phyloP scores from a whole-genome alignment of 2,113 vertebrate genomes.

The Cygnus buccinator region DNA sequence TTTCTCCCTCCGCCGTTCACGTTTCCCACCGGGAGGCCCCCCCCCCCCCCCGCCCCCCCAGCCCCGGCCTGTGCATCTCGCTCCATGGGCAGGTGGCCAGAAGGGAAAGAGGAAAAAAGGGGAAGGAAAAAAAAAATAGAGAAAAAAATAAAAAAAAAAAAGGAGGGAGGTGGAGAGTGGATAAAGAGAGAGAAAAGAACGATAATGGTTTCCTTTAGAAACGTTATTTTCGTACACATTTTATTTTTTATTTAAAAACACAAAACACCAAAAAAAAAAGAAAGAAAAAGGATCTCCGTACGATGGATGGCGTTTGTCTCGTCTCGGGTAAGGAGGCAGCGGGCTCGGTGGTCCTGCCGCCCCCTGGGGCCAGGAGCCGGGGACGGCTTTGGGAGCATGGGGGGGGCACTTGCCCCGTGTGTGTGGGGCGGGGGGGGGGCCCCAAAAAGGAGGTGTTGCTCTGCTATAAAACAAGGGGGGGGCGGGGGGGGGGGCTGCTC shows the following conservation, averaged over 20 bases:
- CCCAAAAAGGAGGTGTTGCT: not conserved
- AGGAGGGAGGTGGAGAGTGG: not conserved
- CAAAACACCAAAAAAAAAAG: slow-evolving; percentile 19
- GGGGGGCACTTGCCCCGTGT: not conserved
- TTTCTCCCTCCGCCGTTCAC: not conserved
- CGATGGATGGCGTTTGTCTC: not conserved
- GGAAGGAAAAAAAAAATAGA: not conserved
- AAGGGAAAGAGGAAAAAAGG: not conserved
- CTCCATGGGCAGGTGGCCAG: slow-evolving; percentile 15
- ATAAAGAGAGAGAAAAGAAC: slow-evolving; percentile 13
- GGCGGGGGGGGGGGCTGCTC: no score
- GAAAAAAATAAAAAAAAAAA: no score
- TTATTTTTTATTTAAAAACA: slow-evolving; percentile 62
- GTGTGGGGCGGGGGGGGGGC: not conserved
- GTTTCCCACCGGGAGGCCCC: not conserved
- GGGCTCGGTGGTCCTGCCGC: not conserved
- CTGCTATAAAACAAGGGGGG: no score
- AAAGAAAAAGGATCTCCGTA: not conserved
- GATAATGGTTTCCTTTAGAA: slow-evolving; percentile 34
- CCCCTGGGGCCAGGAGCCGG: not conserved
- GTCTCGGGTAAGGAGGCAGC: not conserved
- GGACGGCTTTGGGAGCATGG: not conserved
- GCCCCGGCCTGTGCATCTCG: slow-evolving; percentile 15
- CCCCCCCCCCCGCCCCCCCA: not conserved
- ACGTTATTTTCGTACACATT: slow-evolving; percentile 61